Conservation (phyloP, 2,888 invertebrate species). For the Luffia ferchaultella region DNA sequence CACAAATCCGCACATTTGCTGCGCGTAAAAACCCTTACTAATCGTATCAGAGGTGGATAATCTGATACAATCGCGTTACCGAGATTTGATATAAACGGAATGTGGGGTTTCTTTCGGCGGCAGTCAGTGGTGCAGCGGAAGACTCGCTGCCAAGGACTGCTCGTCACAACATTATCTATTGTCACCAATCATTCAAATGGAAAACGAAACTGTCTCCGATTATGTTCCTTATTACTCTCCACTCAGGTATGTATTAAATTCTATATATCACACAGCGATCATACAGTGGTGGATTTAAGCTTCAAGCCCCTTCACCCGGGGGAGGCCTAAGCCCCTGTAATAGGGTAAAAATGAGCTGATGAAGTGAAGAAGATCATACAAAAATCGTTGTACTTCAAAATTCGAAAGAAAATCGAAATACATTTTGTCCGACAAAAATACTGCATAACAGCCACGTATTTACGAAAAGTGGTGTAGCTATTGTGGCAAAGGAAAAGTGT, state of each 20-base stretch:
- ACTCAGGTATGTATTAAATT: constrained; percentile 33
- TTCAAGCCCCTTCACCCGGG: too few species aligned
- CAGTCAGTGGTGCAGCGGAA: constrained; percentile 50
- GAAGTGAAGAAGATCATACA: too few species aligned
- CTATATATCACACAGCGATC: too few species aligned
- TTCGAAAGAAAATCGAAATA: too few species aligned
- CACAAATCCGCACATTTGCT: background rate
- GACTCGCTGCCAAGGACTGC: constrained; percentile 56
- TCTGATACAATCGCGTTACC: constrained; percentile 47
- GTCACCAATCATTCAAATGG: constrained; percentile 26
- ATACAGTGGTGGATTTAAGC: too few species aligned
- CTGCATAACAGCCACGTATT: too few species aligned
- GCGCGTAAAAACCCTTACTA: constrained; percentile 34
- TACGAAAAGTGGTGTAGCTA: too few species aligned
- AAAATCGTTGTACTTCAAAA: too few species aligned
- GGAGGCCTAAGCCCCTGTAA: too few species aligned
- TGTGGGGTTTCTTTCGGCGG: constrained; percentile 29
- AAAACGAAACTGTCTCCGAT: constrained; percentile 38
- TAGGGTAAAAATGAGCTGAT: too few species aligned
- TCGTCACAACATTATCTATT: constrained; percentile 24
- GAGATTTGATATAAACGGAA: constrained; percentile 39
- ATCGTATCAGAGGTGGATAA: constrained; percentile 57
- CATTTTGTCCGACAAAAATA: too few species aligned
- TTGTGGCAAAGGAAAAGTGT: too few species aligned
- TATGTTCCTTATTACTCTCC: constrained; percentile 49